Conservation (phyloP, 2,888 invertebrate genomes). For the Stenoptilia bipunctidactyla region DNA sequence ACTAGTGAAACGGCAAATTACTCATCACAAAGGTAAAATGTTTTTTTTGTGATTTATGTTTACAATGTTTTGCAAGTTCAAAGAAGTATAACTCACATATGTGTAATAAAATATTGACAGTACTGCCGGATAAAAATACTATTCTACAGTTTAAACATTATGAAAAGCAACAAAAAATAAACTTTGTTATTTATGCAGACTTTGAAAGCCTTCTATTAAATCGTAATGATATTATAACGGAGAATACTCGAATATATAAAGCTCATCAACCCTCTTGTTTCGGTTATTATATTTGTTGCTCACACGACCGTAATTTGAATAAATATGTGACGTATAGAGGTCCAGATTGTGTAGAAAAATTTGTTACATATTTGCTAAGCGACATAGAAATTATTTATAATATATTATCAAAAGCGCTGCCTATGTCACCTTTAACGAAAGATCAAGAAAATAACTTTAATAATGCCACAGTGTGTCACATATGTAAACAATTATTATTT, state of each 20-base stretch:
- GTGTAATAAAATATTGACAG: slow-evolving; percentile 7
- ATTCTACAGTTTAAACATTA: slow-evolving; percentile 12
- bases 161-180: slow-evolving; percentile 14
- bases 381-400: not conserved
- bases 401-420: not conserved
- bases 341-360: slow-evolving; percentile 7
- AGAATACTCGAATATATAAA: slow-evolving; percentile 7
- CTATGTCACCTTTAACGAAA: slow-evolving; percentile 1
- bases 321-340: slow-evolving; percentile 11
- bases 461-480: slow-evolving; percentile 5
- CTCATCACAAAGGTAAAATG: not conserved
- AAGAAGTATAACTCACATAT: slow-evolving; percentile 8
- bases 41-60: slow-evolving; percentile 14
- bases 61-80: slow-evolving; percentile 12
- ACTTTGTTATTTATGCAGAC: slow-evolving; percentile 15
- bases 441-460: slow-evolving; percentile 3
- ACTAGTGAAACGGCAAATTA: slow-evolving; percentile 13
- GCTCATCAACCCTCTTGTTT: slow-evolving; percentile 14
- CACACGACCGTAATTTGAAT: slow-evolving; percentile 12
- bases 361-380: not conserved
- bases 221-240: slow-evolving; percentile 2
- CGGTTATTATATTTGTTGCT: slow-evolving; percentile 15
- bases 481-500: slow-evolving; percentile 7
- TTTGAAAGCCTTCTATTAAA: slow-evolving; percentile 10
- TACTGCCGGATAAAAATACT: slow-evolving; percentile 8